Percentiles rank a stretch among this genome's conserved stretches.
These are phyloP conservation scores for Hyperoodon ampullatus DNA, from an alignment of 2,113 vertebrate genomes.

Conservation along the genomic window DNA sequence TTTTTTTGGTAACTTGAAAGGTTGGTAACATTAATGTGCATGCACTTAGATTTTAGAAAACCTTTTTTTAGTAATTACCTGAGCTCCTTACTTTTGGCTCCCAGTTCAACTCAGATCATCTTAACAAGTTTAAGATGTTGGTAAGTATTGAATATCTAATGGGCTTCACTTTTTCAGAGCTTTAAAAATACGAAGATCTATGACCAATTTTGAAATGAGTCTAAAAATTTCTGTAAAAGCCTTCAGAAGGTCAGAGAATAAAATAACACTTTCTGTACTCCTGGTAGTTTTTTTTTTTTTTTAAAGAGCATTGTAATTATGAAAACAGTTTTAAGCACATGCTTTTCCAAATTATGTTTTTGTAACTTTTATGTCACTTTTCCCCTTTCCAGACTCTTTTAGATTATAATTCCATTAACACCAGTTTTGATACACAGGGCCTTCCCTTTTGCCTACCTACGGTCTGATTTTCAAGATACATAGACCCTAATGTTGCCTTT, in stretches of 20 bases:
- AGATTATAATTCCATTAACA: background rate
- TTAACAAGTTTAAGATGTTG: conserved; percentile 25
- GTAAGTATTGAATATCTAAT: conserved; percentile 50
- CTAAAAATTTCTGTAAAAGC: conserved; percentile 40
- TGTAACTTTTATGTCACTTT: background rate
- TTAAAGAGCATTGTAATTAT: background rate
- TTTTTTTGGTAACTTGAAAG: background rate
- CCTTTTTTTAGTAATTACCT: background rate
- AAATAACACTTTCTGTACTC: background rate
- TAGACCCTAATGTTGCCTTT: background rate
- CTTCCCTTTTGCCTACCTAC: background rate
- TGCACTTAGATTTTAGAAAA: conserved; percentile 29
- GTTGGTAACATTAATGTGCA: background rate
- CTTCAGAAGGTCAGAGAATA: conserved; percentile 26
- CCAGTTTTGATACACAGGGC: background rate
- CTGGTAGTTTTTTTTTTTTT: background rate
- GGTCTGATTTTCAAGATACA: background rate
- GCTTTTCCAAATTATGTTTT: background rate
- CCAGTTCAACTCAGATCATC: conserved; percentile 36
- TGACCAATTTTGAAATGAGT: conserved; percentile 27
- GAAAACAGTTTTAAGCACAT: background rate
- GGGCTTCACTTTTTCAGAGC: conserved; percentile 41
- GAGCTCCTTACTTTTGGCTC: conserved; percentile 1
- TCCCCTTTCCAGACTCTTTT: background rate
- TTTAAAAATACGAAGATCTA: conserved; percentile 47